Evolutionary conservation across 2,888 invertebrate species (phyloP).

Genomic region (Chromoteleia sp.): DNA sequence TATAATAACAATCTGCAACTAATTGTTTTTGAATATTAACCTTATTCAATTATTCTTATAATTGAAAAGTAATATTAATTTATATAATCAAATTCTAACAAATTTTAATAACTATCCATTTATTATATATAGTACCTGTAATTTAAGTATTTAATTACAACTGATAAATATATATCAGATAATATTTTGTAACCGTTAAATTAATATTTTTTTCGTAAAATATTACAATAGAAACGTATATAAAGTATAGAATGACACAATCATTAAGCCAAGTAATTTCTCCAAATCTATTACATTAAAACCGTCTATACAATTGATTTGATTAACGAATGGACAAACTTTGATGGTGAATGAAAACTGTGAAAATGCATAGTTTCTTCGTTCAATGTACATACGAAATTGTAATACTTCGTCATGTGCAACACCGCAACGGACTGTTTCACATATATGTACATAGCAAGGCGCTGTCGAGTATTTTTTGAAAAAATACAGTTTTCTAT

Average conservation of each 20-base stretch:
- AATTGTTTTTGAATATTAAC: too few species aligned
- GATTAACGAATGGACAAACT: conserved; percentile 11
- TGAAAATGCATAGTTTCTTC: conserved; percentile 12
- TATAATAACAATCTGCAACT: too few species aligned
- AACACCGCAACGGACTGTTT: conserved; percentile 49
- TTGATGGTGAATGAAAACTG: conserved; percentile 7
- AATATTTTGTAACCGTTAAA: too few species aligned
- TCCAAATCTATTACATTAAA: background rate
- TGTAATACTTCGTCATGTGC: conserved; percentile 36
- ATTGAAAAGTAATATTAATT: too few species aligned
- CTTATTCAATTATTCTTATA: too few species aligned
- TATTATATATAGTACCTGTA: too few species aligned
- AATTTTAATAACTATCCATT: too few species aligned
- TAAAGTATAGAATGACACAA: background rate
- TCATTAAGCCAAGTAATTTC: background rate
- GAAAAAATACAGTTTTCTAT: conserved; percentile 73
- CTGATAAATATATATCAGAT: too few species aligned
- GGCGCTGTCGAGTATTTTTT: conserved; percentile 71
- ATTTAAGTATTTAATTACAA: too few species aligned
- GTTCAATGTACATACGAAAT: conserved; percentile 35
- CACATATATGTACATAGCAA: conserved; percentile 70
- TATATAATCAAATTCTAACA: too few species aligned
- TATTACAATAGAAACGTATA: background rate
- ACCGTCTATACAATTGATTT: background rate
- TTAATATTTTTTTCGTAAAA: too few species aligned